Evolutionary conservation across 2,797 vertebrate species (phyloP), one percentile per base, ranked within the genome.

Genomic region (Mormyrops boulengeri): DNA sequence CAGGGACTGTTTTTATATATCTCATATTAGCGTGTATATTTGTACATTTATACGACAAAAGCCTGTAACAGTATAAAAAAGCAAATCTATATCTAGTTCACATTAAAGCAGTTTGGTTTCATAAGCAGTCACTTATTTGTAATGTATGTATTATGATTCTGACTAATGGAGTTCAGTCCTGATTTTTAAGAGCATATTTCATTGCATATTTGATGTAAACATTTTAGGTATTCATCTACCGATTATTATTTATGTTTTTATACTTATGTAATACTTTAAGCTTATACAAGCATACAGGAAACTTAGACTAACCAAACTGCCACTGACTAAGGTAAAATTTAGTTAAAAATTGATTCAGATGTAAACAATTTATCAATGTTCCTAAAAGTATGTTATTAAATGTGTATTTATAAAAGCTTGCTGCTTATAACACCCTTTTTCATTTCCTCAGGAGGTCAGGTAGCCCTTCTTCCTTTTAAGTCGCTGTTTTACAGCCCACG

Each of bases 1-100:
- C 95, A 95, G 94, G 93, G 94, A 95, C 94, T 92, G 90, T 94
- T 95, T 94, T 92, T 93, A 93, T 93, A 93, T 90, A 91, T 91
- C 14, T 41, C 17, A 92, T 91, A 90, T 85, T 93, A 88, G 91
- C 88, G 91, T 53, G 89, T 88, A 50, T 88, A 30, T 69, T 47
- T 44, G 66, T 86, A 50, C 17, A 73, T 90, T 88, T 90, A 85
- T 22, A 44, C 3, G 22, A 62, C 41, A 52, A 14, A 62, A 26
- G 34, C 7, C 38, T 52, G 49, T 26, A 53, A 91, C 92, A 93
- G 90, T 92, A 93, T 38, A 57, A 2, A 30, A 55, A 57, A 12
- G 90, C 91, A 92, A 55, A 57, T 17, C 26, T 87, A 57, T 87
- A 87, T 87, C n/a, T 69, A 91, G 91, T 91, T 90, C 91, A 85